These are phyloP conservation scores for Amazona guildingii DNA, from an alignment of 2,113 vertebrate species.

Conservation along the genomic window DNA sequence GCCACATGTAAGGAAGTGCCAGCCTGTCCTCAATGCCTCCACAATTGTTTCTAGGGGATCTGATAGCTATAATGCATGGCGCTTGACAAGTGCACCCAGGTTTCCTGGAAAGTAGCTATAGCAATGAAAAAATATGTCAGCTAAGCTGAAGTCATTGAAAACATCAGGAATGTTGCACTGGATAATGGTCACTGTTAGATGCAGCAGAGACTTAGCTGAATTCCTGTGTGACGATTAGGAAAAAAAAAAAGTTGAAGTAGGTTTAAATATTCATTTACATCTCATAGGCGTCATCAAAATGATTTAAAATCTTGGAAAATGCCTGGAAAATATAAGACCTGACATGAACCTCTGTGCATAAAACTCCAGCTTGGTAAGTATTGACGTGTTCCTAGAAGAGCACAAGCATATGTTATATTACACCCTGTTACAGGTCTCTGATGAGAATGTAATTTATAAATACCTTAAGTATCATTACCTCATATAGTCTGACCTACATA, in stretches of 20 bases:
- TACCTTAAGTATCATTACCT: background rate
- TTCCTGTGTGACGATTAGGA: background rate
- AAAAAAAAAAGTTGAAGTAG: background rate
- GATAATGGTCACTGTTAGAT: background rate
- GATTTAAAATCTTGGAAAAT: background rate
- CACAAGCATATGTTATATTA: background rate
- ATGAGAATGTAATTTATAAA: background rate
- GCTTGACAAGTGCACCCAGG: background rate
- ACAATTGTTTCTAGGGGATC: slow-evolving; percentile 1
- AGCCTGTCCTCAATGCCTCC: background rate
- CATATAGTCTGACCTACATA: background rate
- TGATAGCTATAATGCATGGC: background rate
- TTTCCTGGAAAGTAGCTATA: background rate
- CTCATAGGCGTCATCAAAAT: background rate
- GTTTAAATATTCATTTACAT: background rate
- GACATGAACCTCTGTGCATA: background rate
- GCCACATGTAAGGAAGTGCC: background rate
- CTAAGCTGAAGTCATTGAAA: background rate
- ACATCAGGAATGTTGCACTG: background rate
- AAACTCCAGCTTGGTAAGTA: background rate
- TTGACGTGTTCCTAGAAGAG: background rate
- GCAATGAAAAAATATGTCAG: slow-evolving; percentile 10
- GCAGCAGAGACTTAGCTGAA: background rate
- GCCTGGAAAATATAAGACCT: background rate
- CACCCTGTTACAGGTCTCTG: background rate